These are phyloP conservation scores for Phaedon cochleariae DNA, from an alignment of 2,888 invertebrate species.

Conservation along the genomic window DNA sequence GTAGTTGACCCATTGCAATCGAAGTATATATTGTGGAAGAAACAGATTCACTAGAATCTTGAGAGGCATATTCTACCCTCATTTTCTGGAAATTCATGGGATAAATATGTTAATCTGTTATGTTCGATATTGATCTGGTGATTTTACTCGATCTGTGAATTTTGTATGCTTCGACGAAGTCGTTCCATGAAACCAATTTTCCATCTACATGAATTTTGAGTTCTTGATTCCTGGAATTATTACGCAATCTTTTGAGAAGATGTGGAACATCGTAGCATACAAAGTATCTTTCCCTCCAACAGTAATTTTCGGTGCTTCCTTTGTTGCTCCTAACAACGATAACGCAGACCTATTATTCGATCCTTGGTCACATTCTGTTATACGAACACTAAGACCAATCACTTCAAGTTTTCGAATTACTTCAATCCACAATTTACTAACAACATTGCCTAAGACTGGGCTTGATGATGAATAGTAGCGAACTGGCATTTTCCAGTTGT, in stretches of 20 bases:
- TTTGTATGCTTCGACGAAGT: not conserved
- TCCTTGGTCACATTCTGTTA: not conserved
- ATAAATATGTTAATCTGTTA: not conserved
- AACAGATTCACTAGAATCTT: constrained; percentile 5
- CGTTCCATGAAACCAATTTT: not conserved
- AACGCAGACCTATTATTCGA: not conserved
- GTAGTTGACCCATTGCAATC: not conserved
- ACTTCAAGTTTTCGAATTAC: no score
- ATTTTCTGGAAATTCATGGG: constrained; percentile 6
- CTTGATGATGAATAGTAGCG: no score
- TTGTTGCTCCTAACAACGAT: not conserved
- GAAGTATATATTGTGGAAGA: not conserved
- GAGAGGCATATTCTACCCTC: constrained; percentile 8
- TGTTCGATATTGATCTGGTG: not conserved
- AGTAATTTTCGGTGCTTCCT: not conserved
- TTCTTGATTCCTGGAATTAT: not conserved
- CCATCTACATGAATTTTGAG: not conserved
- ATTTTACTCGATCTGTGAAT: constrained; percentile 2
- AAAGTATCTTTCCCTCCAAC: not conserved
- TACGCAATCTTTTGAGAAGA: constrained; percentile 10
- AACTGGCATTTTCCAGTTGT: no score
- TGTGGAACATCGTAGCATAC: constrained; percentile 6
- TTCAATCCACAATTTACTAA: no score
- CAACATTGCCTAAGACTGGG: no score
- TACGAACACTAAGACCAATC: no score